Conservation (phyloP, 2,888 invertebrate species). For the Dastarcus helophoroides region DNA sequence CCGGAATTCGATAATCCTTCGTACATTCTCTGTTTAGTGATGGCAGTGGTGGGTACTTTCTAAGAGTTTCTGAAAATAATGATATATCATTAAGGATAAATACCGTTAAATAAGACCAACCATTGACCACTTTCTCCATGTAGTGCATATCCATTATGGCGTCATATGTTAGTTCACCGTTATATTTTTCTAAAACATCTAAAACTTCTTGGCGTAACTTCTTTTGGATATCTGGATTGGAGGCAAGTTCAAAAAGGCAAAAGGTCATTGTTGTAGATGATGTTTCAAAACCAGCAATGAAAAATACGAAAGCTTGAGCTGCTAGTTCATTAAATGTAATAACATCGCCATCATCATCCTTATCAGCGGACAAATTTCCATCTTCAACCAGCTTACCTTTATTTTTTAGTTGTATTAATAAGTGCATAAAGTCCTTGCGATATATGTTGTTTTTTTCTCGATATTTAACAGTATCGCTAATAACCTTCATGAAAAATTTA, state of each 20-base stretch:
- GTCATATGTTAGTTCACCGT: conserved; percentile 19
- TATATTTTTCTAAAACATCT: conserved; percentile 14
- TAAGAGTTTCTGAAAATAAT: too few species aligned
- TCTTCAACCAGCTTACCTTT: conserved; percentile 17
- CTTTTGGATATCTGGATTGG: conserved; percentile 18
- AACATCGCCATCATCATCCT: conserved; percentile 11
- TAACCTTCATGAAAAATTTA: conserved; percentile 19
- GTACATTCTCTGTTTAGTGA: too few species aligned
- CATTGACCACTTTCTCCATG: conserved; percentile 19
- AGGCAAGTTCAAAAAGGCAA: conserved; percentile 19
- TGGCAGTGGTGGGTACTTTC: too few species aligned
- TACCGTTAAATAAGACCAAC: conserved; percentile 12
- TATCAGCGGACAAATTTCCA: conserved; percentile 10
- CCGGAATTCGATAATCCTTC: too few species aligned
- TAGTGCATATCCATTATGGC: conserved; percentile 20
- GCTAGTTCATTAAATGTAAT: conserved; percentile 16
- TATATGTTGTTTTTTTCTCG: conserved; percentile 29
- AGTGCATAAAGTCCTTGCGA: conserved; percentile 41
- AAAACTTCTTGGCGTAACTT: conserved; percentile 18
- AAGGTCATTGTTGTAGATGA: conserved; percentile 21
- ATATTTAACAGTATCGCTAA: conserved; percentile 31
- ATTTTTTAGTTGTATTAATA: conserved; percentile 36
- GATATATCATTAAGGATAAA: background rate
- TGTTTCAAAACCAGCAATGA: conserved; percentile 21
- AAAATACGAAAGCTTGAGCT: conserved; percentile 20